Evolutionary conservation across 2,113 vertebrate species (phyloP).

Genomic region (Numida meleagris): DNA sequence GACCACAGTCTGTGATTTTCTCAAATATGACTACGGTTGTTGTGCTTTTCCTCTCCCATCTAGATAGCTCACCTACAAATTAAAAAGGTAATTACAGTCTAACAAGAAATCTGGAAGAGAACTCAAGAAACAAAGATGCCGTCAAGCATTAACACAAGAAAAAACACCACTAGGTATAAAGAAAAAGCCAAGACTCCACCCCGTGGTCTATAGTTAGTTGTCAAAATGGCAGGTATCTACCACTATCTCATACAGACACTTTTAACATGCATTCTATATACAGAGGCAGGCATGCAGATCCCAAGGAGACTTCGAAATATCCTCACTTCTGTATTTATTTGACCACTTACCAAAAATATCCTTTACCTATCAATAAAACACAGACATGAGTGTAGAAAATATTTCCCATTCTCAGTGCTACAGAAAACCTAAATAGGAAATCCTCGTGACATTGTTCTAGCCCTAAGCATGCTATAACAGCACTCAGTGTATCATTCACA

Average conservation of each 20-base stretch:
- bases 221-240: neutral
- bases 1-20: neutral
- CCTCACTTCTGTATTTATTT: neutral
- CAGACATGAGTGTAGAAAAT: neutral
- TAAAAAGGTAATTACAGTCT: neutral
- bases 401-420: neutral
- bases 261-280: neutral
- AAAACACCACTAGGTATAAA: neutral
- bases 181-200: neutral
- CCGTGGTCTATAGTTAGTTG: neutral
- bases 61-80: neutral
- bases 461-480: neutral
- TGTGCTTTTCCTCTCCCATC: neutral
- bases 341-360: neutral
- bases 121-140: fast-evolving
- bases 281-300: neutral
- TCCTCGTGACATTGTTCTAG: neutral
- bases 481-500: neutral
- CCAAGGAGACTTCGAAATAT: neutral
- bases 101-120: neutral
- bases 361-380: neutral
- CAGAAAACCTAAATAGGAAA: neutral
- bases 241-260: neutral
- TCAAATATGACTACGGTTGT: neutral
- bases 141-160: neutral